Evolutionary conservation across 2,113 vertebrate species (phyloP), one percentile per base, ranked within the genome.

Genomic region (Orcinus orca): DNA sequence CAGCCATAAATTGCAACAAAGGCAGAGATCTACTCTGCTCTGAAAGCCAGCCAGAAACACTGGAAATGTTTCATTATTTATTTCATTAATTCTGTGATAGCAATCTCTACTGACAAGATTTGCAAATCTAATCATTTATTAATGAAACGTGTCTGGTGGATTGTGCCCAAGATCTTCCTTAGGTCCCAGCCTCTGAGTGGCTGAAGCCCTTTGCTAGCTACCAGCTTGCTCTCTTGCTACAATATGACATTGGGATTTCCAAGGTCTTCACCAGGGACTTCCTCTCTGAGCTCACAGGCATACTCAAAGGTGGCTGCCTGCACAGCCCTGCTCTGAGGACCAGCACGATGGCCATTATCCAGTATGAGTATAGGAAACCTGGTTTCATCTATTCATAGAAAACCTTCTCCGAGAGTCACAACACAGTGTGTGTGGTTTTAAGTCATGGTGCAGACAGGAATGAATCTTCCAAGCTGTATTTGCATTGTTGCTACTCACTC

Each of bases 41-140:
- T 98, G 98, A 98, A 98, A 98, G 97, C 97, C 95, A 89, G 97
- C 96, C 98, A 97, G 97, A 97, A 97, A 96, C 93, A 77, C 92
- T 93, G 44, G 97, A 80, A 4, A 55, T n/a, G 94, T 98, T 98
- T 98, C 92, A 97, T 98, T 98, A 98, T 98, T 98, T 98, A 98
- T 98, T 98, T 98, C 98, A 97, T 98, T 98, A 98, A 95, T 97
- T 98, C 97, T 97, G 97, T 96, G 98, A 98, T 86, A 95, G 90
- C 98, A 98, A 98, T 98, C 96, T 98, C 98, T 98, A 93, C 98
- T 98, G 98, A 98, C 98, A 97, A 82, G 97, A 98, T 98, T 53
- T 8, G 97, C 97, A 98, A 98, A 97, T 97, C 97, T 97, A 95
- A 98, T 98, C 55, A 98, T 98, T 98, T 99, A 98, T 98, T 99